A percentile compares a stretch with the other conserved stretches of the same genome.
phyloP scores from a whole-genome alignment of 1,140 invertebrate species.

The Contarinia nasturtii region DNA sequence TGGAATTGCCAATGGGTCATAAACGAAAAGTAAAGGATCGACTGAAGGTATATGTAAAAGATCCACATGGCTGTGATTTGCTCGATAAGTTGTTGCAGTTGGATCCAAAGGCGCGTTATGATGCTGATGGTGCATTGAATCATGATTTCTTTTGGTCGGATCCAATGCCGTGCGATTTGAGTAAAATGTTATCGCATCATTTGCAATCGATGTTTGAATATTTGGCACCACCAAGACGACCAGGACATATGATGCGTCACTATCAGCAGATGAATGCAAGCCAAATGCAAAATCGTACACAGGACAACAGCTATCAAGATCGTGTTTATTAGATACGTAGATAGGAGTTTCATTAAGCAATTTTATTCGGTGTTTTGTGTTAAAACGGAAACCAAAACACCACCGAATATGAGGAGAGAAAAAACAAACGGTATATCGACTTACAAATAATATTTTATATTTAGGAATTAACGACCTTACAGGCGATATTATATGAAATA shows the following conservation, averaged over 20 bases:
- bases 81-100: slow-evolving; percentile 82
- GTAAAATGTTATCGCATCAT: slow-evolving; percentile 84
- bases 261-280: slow-evolving; percentile 32
- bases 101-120: slow-evolving; percentile 77
- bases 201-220: slow-evolving; percentile 95
- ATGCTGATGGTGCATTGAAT: slow-evolving; percentile 85
- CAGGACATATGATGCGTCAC: slow-evolving; percentile 45
- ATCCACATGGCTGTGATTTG: slow-evolving; percentile 80
- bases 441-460: too few relatives aligned
- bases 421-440: too few relatives aligned
- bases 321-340: slow-evolving; percentile 15
- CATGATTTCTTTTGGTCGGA: slow-evolving; percentile 98
- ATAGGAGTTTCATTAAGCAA: too few relatives aligned
- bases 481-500: too few relatives aligned
- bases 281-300: slow-evolving; percentile 19
- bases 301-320: slow-evolving; percentile 24
- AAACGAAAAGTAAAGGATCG: slow-evolving; percentile 84
- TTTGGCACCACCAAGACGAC: slow-evolving; percentile 59
- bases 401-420: too few relatives aligned
- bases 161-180: slow-evolving; percentile 82
- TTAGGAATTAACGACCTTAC: too few relatives aligned
- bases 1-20: slow-evolving; percentile 79
- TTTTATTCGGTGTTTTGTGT: too few relatives aligned
- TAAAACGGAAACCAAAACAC: too few relatives aligned
- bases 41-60: slow-evolving; percentile 81